These are phyloP conservation scores for Therioaphis trifolii DNA, from an alignment of 2,888 invertebrate species.

Conservation along the genomic window DNA sequence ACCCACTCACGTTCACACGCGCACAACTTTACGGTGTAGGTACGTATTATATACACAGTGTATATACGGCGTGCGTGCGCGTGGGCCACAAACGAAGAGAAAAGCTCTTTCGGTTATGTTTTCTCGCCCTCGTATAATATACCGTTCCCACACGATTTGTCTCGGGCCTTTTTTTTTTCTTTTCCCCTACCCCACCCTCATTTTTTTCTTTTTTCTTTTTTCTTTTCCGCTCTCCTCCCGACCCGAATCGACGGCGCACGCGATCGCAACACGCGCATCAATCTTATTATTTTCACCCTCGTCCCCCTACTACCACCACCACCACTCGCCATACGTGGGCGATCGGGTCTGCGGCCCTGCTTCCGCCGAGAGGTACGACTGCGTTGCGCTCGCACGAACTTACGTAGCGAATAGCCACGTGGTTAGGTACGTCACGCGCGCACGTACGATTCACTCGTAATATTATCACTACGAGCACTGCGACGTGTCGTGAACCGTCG, in stretches of 20 bases:
- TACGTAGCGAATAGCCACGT: no score
- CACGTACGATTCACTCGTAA: no score
- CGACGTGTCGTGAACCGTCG: no score
- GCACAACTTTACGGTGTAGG: neutral
- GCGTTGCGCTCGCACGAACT: no score
- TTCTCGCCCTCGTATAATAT: conserved; percentile 51
- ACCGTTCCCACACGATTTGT: conserved; percentile 47
- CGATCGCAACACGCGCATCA: conserved; percentile 48
- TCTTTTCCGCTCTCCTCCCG: neutral
- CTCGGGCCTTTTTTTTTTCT: conserved; percentile 27
- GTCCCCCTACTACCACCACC: neutral
- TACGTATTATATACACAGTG: no score
- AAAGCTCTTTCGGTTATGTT: conserved; percentile 55
- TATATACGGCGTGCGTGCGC: neutral
- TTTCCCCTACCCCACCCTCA: no score
- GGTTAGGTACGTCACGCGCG: no score
- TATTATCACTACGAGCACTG: no score
- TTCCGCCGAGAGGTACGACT: no score
- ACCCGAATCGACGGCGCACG: conserved; percentile 45
- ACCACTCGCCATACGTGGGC: no score
- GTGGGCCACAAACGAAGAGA: conserved; percentile 17
- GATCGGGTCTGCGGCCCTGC: no score
- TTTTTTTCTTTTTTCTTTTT: neutral
- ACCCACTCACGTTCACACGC: neutral
- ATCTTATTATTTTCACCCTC: conserved; percentile 35